These are phyloP conservation scores for Spilosoma lubricipeda DNA, from an alignment of 2,888 invertebrate genomes.

Conservation along the genomic window DNA sequence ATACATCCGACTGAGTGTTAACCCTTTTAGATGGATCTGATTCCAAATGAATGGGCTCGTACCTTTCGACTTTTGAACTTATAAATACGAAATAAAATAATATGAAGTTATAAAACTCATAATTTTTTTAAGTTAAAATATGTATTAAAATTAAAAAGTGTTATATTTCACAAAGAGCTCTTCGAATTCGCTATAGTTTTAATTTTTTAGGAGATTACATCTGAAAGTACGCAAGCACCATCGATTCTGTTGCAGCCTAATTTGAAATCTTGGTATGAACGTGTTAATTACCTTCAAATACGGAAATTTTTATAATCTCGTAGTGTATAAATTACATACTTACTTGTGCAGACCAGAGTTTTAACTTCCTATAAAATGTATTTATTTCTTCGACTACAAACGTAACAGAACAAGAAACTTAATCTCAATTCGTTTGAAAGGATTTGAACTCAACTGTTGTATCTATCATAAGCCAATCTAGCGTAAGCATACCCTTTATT, in stretches of 20 bases:
- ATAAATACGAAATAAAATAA: no score
- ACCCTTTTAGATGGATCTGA: conserved; percentile 22
- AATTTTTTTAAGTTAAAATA: neutral
- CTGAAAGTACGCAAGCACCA: no score
- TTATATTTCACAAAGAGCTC: no score
- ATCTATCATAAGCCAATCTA: neutral
- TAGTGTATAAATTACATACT: no score
- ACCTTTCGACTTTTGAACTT: conserved; percentile 13
- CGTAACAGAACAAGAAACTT: neutral
- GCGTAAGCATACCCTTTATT: neutral
- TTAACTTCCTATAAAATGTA: no score
- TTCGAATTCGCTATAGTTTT: neutral
- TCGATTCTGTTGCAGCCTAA: neutral
- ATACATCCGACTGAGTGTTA: conserved; percentile 29
- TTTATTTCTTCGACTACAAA: neutral
- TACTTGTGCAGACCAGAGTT: no score
- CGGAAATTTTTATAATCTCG: no score
- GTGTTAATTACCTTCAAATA: neutral
- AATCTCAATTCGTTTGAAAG: neutral
- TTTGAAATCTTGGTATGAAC: neutral
- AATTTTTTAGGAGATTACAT: neutral
- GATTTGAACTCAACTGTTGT: neutral
- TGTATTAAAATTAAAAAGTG: neutral
- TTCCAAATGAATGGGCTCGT: conserved; percentile 30
- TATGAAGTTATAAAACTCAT: conserved; percentile 8